Evolutionary conservation across 1,140 invertebrate species (phyloP).

Genomic region (Archegozetes longisetosus): DNA sequence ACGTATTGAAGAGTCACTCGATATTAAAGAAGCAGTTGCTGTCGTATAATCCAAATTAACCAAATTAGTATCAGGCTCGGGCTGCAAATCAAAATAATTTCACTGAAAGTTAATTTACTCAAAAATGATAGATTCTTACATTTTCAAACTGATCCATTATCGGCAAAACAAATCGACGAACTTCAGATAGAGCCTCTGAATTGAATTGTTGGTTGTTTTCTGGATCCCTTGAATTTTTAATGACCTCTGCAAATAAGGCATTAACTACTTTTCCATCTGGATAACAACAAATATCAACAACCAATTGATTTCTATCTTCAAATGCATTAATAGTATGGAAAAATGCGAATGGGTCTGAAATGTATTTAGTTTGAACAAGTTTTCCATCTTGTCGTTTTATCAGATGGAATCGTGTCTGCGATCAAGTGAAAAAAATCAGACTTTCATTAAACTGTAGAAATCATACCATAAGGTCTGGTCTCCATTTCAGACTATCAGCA

Average conservation of each 20-base stretch:
- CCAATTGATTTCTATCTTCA: slow-evolving; percentile 47
- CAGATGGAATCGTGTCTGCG: slow-evolving; percentile 55
- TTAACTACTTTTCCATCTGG: slow-evolving; percentile 42
- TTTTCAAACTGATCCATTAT: too few relatives aligned
- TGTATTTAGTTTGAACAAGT: slow-evolving; percentile 34
- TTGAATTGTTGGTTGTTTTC: background rate
- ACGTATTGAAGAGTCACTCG: slow-evolving; percentile 6
- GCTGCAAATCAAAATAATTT: background rate
- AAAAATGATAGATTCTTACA: background rate
- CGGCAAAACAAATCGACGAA: slow-evolving; percentile 13
- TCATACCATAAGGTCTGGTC: slow-evolving; percentile 6
- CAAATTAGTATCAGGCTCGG: slow-evolving; percentile 7
- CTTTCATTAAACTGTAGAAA: slow-evolving; percentile 1
- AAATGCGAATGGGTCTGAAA: slow-evolving; percentile 60
- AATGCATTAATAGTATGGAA: slow-evolving; percentile 79
- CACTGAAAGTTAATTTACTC: background rate
- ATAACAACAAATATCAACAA: slow-evolving; percentile 66
- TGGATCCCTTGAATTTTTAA: background rate
- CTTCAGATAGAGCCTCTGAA: background rate
- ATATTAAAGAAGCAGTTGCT: slow-evolving; percentile 6
- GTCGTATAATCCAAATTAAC: slow-evolving; percentile 9
- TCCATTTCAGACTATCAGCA: slow-evolving; percentile 17
- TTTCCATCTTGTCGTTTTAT: slow-evolving; percentile 41
- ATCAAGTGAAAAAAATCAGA: slow-evolving; percentile 17
- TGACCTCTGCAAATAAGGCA: background rate